A percentile compares a stretch with the other conserved stretches of the same genome.
Evolutionary conservation across 2,888 invertebrate genomes (phyloP).

Genomic region (Labia minor): DNA sequence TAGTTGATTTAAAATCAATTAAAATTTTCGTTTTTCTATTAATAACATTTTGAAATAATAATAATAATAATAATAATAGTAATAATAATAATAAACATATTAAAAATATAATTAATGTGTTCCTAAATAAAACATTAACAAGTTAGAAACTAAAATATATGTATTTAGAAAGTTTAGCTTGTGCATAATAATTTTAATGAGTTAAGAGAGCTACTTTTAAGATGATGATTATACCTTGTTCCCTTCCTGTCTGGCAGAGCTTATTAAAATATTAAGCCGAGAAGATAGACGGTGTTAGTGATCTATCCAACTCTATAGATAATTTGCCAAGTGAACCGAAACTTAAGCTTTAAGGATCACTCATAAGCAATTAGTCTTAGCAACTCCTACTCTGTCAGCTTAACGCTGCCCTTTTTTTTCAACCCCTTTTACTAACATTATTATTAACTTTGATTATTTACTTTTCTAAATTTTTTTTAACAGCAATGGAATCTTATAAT

Average conservation of each 20-base stretch:
- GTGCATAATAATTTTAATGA: slow-evolving; percentile 3
- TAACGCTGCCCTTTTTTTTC: background rate
- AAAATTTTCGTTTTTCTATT: too few species aligned
- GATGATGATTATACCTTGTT: slow-evolving; percentile 13
- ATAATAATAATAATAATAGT: too few species aligned
- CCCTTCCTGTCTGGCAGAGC: slow-evolving; percentile 1
- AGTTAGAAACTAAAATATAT: background rate
- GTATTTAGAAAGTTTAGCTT: background rate
- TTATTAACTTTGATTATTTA: too few species aligned
- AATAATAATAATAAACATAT: too few species aligned
- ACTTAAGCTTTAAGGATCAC: slow-evolving; percentile 13
- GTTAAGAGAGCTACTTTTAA: slow-evolving; percentile 1
- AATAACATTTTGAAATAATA: too few species aligned
- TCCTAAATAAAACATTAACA: background rate
- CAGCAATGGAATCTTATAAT: too few species aligned
- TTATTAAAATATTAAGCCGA: slow-evolving; percentile 13
- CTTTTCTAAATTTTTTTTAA: too few species aligned
- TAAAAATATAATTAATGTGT: background rate
- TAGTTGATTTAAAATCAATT: too few species aligned
- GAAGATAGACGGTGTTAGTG: background rate
- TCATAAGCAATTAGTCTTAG: slow-evolving; percentile 13
- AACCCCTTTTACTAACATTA: background rate
- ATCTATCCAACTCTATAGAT: slow-evolving; percentile 13
- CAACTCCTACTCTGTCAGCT: background rate
- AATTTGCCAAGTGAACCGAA: slow-evolving; percentile 13